These are phyloP conservation scores for Ophraella communa DNA, from an alignment of 2,888 invertebrate species.

Conservation along the genomic window DNA sequence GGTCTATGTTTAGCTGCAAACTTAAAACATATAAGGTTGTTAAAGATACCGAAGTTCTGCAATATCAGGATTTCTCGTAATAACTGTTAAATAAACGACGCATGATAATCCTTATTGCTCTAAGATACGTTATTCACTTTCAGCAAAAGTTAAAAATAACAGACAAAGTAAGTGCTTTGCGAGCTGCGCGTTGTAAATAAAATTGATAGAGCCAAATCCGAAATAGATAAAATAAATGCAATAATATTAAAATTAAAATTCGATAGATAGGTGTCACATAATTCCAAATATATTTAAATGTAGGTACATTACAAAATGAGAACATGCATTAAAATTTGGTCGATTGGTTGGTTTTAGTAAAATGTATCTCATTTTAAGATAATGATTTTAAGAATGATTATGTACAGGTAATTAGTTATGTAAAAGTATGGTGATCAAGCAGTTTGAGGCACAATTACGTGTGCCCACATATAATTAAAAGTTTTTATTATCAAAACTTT, in stretches of 20 bases:
- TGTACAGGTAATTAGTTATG: not conserved
- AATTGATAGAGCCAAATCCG: too few relatives aligned
- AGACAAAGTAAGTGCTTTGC: too few relatives aligned
- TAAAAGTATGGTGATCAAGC: not conserved
- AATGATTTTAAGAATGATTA: not conserved
- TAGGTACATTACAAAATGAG: too few relatives aligned
- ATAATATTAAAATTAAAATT: too few relatives aligned
- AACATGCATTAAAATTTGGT: too few relatives aligned
- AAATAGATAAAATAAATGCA: too few relatives aligned
- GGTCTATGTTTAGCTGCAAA: conserved; percentile 12
- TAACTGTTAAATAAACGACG: not conserved
- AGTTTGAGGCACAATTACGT: not conserved
- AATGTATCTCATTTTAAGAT: not conserved
- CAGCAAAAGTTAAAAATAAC: not conserved
- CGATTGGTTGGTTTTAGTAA: not conserved
- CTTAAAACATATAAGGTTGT: conserved; percentile 1
- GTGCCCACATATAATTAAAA: conserved; percentile 2
- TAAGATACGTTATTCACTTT: not conserved
- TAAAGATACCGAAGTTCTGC: not conserved
- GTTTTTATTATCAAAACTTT: not conserved
- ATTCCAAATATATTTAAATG: too few relatives aligned
- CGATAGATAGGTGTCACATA: too few relatives aligned
- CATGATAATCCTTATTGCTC: not conserved
- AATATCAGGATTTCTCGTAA: not conserved
- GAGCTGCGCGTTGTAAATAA: too few relatives aligned